Evolutionary conservation across 2,113 vertebrate genomes (phyloP), one percentile per base, ranked within the genome.

Genomic region (Lophochroa leadbeateri): DNA sequence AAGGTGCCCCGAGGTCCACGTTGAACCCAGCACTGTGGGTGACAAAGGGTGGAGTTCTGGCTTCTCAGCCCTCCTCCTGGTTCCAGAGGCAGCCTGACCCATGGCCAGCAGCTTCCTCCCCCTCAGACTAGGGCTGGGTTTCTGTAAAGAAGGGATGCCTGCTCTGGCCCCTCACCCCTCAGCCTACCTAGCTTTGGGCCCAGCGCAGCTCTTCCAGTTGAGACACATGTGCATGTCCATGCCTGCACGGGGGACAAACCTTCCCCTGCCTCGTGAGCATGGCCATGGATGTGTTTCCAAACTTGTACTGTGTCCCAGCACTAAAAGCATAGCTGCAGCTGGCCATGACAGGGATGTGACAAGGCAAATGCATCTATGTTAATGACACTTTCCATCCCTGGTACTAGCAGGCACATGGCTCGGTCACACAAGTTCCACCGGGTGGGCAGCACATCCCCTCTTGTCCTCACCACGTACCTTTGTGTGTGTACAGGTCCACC

Each of bases 401-500:
- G 31, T 47, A 43, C 1, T 1, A 43, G 57, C n/a, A 76, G 37
- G n/a, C 1, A 3, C 29, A 0, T 20, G 20, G 61, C 29, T 63
- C 69, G 27, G n/a, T 60, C 74, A 39, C 11, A 19, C 7, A 10
- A 67, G 61, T 65, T 74, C 39, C 6, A 7, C 52, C 0, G 6
- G 24, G 29, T 17, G 33, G 39, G 72, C 77, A 86, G 77, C 65
- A 82, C 10, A 8, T 49, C 37, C 60, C 77, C 46, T 24, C 44
- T 27, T 4, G 21, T 49, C 53, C 57, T 75, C 25, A 9, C 46
- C 58, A 0, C 74, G 0, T 96, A 99, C 99, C 99, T 99, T 98
- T 99, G 92, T 94, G 97, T 25, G 99, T 99, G 60, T 98, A 95
- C 69, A 99, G 97, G 90, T 99, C 99, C 91, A 99, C 99, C 97